A percentile compares a stretch with the other conserved stretches of the same genome.
phyloP scores from a whole-genome alignment of 2,797 vertebrate genomes.

The Lacerta agilis region DNA sequence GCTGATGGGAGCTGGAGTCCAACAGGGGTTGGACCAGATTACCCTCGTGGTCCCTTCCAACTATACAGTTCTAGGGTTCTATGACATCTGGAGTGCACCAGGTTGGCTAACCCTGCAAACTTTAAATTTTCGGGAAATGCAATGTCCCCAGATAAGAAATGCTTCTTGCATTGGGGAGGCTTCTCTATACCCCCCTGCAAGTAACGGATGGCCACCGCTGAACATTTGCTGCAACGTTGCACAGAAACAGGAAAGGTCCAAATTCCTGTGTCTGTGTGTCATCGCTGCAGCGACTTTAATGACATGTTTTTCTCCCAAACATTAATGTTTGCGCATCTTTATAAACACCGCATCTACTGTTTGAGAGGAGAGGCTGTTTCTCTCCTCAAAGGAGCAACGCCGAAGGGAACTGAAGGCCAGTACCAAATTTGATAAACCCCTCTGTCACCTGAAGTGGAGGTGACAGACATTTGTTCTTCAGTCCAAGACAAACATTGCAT shows the following conservation, averaged over 20 bases:
- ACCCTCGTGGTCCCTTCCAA: too few relatives aligned
- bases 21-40: too few relatives aligned
- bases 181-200: not conserved
- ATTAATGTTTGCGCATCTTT: not conserved
- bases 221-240: conserved; percentile 7
- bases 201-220: not conserved
- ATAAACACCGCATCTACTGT: not conserved
- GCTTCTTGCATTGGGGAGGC: not conserved
- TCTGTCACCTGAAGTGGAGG: not conserved
- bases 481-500: not conserved
- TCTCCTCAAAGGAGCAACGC: not conserved
- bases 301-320: not conserved
- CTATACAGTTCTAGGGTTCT: too few relatives aligned
- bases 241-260: not conserved
- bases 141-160: not conserved
- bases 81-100: too few relatives aligned
- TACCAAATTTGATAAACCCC: not conserved
- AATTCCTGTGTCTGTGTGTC: conserved; percentile 12
- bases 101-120: too few relatives aligned
- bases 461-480: not conserved
- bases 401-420: not conserved
- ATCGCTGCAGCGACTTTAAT: not conserved
- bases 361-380: not conserved
- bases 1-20: too few relatives aligned
- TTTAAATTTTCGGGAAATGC: not conserved